Conservation (phyloP, 2,888 invertebrate genomes). For the Cataglyphis rosenhaueri region DNA sequence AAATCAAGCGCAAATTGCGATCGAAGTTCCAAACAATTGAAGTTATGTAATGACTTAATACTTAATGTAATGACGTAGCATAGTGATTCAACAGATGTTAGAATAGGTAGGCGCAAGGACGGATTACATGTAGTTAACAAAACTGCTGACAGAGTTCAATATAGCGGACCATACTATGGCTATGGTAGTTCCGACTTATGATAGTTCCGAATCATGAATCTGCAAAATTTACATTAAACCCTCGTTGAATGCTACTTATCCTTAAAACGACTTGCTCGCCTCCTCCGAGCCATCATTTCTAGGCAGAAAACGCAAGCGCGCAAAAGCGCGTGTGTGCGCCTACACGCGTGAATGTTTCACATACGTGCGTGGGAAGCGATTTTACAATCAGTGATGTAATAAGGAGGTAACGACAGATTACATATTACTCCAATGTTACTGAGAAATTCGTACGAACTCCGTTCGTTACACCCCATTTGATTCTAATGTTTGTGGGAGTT, state of each 20-base stretch:
- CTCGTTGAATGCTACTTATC: background rate
- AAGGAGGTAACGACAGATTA: constrained; percentile 48
- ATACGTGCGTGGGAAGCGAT: constrained; percentile 66
- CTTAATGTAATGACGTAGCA: constrained; percentile 34
- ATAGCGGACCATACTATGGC: background rate
- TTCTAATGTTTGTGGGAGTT: background rate
- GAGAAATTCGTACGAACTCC: constrained; percentile 9
- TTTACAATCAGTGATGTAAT: constrained; percentile 65
- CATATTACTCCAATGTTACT: constrained; percentile 34
- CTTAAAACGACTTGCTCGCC: background rate
- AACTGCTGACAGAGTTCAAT: constrained; percentile 19
- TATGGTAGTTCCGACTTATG: background rate
- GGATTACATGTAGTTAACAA: constrained; percentile 10
- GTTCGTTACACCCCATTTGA: constrained; percentile 22
- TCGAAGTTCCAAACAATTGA: background rate
- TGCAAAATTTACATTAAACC: background rate
- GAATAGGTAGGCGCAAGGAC: background rate
- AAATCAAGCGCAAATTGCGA: background rate
- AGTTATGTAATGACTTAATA: constrained; percentile 32
- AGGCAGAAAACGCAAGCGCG: constrained; percentile 32
- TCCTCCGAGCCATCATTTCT: constrained; percentile 38
- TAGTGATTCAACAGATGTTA: constrained; percentile 21
- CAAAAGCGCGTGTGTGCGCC: constrained; percentile 53
- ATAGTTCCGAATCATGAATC: background rate
- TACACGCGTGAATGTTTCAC: constrained; percentile 51